Percentiles rank a stretch among this genome's conserved stretches.
Conservation (phyloP, 2,888 invertebrate genomes). For the Oxycera nigricornis region DNA sequence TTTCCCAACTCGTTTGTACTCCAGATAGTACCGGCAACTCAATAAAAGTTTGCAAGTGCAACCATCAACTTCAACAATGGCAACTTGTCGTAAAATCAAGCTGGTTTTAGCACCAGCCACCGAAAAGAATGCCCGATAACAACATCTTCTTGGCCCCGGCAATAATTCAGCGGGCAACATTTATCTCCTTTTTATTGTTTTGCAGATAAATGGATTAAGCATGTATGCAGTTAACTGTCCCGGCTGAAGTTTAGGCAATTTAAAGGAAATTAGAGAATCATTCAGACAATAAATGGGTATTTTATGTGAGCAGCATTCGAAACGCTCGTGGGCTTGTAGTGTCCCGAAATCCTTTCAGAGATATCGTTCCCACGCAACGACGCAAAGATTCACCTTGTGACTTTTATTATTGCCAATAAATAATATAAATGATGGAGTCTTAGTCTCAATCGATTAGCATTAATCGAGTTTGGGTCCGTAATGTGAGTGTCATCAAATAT, state of each 20-base stretch:
- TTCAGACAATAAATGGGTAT: background rate
- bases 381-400: no score
- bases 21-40: background rate
- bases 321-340: no score
- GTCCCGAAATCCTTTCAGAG: no score
- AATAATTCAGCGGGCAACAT: conserved; percentile 23
- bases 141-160: conserved; percentile 8
- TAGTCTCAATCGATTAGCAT: no score
- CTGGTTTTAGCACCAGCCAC: conserved; percentile 14
- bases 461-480: no score
- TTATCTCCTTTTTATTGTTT: conserved; percentile 25
- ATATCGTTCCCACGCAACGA: no score
- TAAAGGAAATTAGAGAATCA: conserved; percentile 10
- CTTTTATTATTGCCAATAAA: no score
- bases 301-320: background rate
- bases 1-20: background rate
- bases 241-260: background rate
- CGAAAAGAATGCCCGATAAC: conserved; percentile 19
- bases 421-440: no score
- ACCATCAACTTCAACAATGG: background rate
- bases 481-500: no score
- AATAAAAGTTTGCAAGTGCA: background rate
- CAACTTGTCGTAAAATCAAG: conserved; percentile 11
- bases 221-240: background rate
- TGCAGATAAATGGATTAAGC: background rate